Conservation (phyloP, 1,140 invertebrate species). For the Trichonephila inaurata region DNA sequence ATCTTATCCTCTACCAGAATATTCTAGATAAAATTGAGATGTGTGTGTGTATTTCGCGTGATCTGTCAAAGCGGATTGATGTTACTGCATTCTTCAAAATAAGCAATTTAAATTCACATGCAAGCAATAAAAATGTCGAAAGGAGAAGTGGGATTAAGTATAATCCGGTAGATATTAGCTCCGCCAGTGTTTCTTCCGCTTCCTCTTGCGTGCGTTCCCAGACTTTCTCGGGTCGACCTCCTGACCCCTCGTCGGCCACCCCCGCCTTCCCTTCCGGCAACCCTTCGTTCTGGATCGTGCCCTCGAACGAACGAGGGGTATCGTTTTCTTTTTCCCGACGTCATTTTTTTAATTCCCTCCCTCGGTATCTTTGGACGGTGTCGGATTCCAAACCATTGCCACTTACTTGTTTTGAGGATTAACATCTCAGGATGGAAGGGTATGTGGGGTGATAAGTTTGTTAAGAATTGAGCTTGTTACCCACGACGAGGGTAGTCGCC, state of each 20-base stretch:
- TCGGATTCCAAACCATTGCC: no score
- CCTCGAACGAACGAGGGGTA: background rate
- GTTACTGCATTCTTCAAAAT: no score
- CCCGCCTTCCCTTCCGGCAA: background rate
- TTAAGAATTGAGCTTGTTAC: no score
- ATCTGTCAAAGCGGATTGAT: no score
- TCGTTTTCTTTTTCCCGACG: background rate
- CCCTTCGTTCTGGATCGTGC: slow-evolving; percentile 22
- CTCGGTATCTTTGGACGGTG: background rate
- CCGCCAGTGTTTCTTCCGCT: background rate
- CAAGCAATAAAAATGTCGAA: background rate
- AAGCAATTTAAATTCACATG: no score
- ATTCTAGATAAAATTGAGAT: no score
- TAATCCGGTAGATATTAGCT: background rate
- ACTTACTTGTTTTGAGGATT: no score
- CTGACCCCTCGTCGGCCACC: background rate
- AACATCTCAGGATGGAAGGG: no score
- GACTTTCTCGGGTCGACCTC: slow-evolving; percentile 4
- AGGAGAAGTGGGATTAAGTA: background rate
- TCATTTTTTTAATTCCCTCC: background rate
- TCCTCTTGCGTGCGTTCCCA: slow-evolving; percentile 32
- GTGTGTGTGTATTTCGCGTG: no score
- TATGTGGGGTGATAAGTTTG: no score
- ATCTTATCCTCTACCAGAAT: no score
- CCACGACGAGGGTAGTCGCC: no score